A percentile compares a stretch with the other conserved stretches of the same genome.
These are phyloP conservation scores for Corythornis madagascariensis DNA, from an alignment of 2,113 vertebrate species.

Conservation along the genomic window DNA sequence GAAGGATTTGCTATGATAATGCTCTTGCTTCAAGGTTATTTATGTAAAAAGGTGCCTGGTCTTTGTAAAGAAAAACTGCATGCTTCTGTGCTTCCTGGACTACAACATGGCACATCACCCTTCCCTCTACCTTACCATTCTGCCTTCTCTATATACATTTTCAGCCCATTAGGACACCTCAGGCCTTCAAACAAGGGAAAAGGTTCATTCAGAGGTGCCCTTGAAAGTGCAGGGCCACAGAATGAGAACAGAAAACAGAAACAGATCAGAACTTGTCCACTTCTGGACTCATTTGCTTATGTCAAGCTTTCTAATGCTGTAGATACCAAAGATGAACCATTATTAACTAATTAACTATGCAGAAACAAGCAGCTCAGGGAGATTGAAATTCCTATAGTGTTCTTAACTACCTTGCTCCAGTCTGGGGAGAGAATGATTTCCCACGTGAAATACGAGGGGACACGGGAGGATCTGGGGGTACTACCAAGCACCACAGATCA, in stretches of 20 bases:
- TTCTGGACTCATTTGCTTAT: background rate
- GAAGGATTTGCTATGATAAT: constrained; percentile 17
- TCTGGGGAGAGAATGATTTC: background rate
- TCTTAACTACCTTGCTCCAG: background rate
- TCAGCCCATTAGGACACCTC: background rate
- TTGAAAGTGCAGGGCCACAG: background rate
- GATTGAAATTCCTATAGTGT: background rate
- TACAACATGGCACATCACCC: background rate
- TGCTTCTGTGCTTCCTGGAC: background rate
- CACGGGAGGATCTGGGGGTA: background rate
- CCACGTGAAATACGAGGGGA: background rate
- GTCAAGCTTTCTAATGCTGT: background rate
- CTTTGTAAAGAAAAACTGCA: background rate
- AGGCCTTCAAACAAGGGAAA: background rate
- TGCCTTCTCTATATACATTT: background rate
- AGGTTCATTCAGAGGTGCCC: background rate
- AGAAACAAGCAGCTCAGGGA: background rate
- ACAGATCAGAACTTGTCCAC: background rate
- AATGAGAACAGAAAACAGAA: background rate
- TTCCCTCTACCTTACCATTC: background rate
- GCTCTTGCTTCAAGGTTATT: constrained; percentile 27
- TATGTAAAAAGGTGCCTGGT: background rate
- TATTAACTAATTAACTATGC: background rate
- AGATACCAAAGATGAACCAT: background rate
- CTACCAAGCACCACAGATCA: background rate